Base-by-base conservation (phyloP, 1,140 invertebrate genomes). In the Aphelinus certus region DNA sequence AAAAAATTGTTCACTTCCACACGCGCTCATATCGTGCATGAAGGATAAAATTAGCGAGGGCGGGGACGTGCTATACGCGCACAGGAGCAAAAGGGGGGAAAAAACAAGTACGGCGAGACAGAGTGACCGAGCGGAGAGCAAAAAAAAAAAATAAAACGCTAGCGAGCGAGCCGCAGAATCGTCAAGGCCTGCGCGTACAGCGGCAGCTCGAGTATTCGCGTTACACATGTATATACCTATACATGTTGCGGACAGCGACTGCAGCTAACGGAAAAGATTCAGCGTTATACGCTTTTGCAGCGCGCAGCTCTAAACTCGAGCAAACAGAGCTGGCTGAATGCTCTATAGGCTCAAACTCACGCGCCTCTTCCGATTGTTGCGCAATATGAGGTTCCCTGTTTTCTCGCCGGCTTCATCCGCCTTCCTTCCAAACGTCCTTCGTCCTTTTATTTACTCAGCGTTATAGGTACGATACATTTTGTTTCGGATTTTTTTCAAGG, bases 41-140 rank as follows among this genome's bases (percentile, higher is more conserved):
- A 26, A 26, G 26, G 26, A 26, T 26, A 26, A 42, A 48, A 63
- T 48, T 63, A n/a, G 6, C 43, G 61, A 48, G 46, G 5, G 43
- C 60, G 60, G 26, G 42, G 43, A 63, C 46, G 45, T 46, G 43
- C 53, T 45, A 46, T 53, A 71, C 26, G 26, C 61, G 42, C 45
- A 48, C 45, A 47, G n/a, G 55, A 61, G 1, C 43, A 68, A 5
- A 70, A 70, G 45, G 56, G 45, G 43, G 47, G 56, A 55, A 7
- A 56, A 42, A 53, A 9, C 48, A 48, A 26, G n/a, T 2, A 2
- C n/a, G 64, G 6, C 55, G 26, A 53, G 49, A 63, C 51, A 26
- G 45, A 53, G 5, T 66, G 61, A 74, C 48, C 63, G 63, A 72
- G 47, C 67, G 76, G 71, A 47, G 7, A 71, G 43, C 48, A 73